phyloP scores from a whole-genome alignment of 1,140 invertebrate species.

The Venturia canescens region DNA sequence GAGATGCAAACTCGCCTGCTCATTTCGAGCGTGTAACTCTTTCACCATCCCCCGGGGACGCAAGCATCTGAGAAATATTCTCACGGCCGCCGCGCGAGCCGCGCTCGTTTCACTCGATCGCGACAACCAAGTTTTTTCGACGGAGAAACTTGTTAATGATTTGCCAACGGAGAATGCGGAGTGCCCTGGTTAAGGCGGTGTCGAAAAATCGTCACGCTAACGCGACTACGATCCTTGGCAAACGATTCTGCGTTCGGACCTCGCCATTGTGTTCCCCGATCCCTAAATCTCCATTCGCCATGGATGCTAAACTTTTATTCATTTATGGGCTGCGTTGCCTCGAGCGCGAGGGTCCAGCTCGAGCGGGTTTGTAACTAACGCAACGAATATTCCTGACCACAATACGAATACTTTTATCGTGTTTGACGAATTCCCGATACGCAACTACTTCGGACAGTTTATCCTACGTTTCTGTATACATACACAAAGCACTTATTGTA shows the following conservation, averaged over 20 bases:
- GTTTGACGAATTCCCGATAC: constrained; percentile 25
- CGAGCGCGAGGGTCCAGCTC: neutral
- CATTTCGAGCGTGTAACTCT: neutral
- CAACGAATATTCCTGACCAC: constrained; percentile 3
- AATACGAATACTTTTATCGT: constrained; percentile 29
- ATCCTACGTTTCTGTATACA: constrained; percentile 4
- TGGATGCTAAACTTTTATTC: neutral
- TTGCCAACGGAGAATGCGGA: too few relatives aligned
- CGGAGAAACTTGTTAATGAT: too few relatives aligned
- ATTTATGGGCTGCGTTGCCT: neutral
- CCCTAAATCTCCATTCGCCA: constrained; percentile 38
- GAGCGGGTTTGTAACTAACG: neutral
- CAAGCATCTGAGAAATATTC: neutral
- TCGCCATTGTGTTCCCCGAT: constrained; percentile 20
- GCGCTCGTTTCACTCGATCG: too few relatives aligned
- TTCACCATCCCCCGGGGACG: neutral
- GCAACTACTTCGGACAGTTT: neutral
- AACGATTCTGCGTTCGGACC: constrained; percentile 37
- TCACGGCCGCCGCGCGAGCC: too few relatives aligned
- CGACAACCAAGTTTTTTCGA: too few relatives aligned
- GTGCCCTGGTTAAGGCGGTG: neutral
- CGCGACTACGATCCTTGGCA: neutral
- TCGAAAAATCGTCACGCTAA: neutral
- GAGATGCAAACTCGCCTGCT: constrained; percentile 7
- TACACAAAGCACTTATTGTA: neutral